Conservation (phyloP, 2,797 vertebrate species). For the Apogon talboti region DNA sequence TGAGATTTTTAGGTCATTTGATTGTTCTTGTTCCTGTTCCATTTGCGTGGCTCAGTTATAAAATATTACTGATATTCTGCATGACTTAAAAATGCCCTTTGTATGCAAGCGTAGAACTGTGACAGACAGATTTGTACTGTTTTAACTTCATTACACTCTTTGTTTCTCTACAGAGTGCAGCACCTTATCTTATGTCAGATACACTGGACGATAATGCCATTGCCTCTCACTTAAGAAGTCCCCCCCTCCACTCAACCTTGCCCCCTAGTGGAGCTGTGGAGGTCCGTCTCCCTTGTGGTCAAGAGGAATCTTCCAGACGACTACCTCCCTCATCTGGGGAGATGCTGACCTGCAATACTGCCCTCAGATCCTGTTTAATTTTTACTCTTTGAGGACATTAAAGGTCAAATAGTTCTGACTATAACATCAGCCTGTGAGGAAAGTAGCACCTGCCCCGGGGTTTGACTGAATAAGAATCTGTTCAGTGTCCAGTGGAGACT, state of each 20-base stretch:
- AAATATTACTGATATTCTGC: constrained; percentile 55
- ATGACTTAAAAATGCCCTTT: constrained; percentile 22
- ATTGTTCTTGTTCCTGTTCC: constrained; percentile 43
- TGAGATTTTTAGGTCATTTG: constrained; percentile 63
- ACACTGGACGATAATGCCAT: constrained; percentile 74
- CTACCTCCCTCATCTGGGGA: constrained; percentile 80
- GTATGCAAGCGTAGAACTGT: constrained; percentile 1
- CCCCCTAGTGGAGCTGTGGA: constrained; percentile 71
- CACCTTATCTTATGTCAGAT: constrained; percentile 47
- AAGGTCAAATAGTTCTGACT: constrained; percentile 1
- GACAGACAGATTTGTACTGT: constrained; percentile 6
- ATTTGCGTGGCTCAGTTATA: constrained; percentile 50
- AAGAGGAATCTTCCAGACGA: constrained; percentile 80
- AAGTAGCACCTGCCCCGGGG: constrained; percentile 2
- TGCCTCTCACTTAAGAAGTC: constrained; percentile 71
- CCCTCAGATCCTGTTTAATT: constrained; percentile 4
- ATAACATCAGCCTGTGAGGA: not conserved
- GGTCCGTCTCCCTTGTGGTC: constrained; percentile 58
- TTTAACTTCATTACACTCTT: constrained; percentile 31
- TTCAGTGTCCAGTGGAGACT: not conserved
- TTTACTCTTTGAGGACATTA: constrained; percentile 18
- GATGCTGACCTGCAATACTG: constrained; percentile 73
- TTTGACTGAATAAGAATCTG: not conserved
- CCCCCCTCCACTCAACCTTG: constrained; percentile 65
- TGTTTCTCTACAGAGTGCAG: constrained; percentile 69